A percentile compares a stretch with the other conserved stretches of the same genome.
Evolutionary conservation across 2,113 vertebrate genomes (phyloP).

Genomic region (Nannobrachium achirus): DNA sequence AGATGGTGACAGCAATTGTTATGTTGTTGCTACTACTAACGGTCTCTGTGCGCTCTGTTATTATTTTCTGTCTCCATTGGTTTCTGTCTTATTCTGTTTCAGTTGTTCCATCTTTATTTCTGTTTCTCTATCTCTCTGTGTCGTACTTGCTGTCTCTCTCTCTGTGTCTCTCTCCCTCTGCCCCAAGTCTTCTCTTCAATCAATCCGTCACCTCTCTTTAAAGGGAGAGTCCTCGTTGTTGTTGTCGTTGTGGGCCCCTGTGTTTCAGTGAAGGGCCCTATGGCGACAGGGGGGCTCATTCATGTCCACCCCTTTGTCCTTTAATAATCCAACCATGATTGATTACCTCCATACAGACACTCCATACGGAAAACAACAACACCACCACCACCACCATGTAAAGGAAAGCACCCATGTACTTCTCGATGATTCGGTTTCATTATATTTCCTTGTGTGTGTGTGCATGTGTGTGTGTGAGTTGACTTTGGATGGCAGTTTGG

Average conservation of each 20-base stretch:
- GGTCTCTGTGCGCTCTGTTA: slow-evolving; percentile 9
- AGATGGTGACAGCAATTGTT: slow-evolving; percentile 57
- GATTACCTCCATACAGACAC: slow-evolving; percentile 62
- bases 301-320: slow-evolving; percentile 73
- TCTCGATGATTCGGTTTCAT: slow-evolving; percentile 26
- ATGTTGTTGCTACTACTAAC: slow-evolving; percentile 46
- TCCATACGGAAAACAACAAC: slow-evolving; percentile 49
- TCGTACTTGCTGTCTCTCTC: not conserved
- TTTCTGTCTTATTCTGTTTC: no score
- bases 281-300: slow-evolving; percentile 70
- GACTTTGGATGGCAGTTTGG: slow-evolving; percentile 42
- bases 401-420: slow-evolving; percentile 39
- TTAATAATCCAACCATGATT: slow-evolving; percentile 74
- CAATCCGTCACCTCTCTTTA: slow-evolving; percentile 71
- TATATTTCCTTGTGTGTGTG: not conserved
- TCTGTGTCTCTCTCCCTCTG: not conserved
- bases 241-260: slow-evolving; percentile 42
- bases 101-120: no score
- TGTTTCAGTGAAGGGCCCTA: slow-evolving; percentile 55
- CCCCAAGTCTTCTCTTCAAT: slow-evolving; percentile 10
- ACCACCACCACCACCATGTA: no score
- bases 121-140: no score
- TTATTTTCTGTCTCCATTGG: no score
- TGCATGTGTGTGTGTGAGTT: slow-evolving; percentile 19
- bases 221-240: slow-evolving; percentile 46